Evolutionary conservation across 2,797 vertebrate genomes (phyloP), one percentile per base, ranked within the genome.

Genomic region (Mus spretus): DNA sequence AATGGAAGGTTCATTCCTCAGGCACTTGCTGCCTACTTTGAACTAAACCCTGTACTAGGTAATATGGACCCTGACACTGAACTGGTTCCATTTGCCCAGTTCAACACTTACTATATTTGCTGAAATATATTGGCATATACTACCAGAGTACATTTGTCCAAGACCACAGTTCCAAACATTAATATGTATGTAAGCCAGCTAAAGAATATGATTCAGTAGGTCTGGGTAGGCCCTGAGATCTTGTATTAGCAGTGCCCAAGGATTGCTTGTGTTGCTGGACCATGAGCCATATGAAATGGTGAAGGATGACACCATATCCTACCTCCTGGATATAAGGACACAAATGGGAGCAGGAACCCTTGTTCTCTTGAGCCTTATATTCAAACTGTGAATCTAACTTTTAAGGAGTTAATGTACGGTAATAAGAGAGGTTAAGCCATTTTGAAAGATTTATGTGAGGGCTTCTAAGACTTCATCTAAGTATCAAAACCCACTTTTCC

Each of bases 311-410:
- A n/a, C 4, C 34, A 0, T 15, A 47, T 19, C 63, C 87, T 40
- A 53, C 55, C 81, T n/a, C 79, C 72, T 28, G 24, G 19, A 34
- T 72, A 26, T 31, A 55, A 24, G 57, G 26, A 57, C 10, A 11
- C 11, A 34, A 50, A 31, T 50, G 34, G 44, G 3, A 83, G 34
- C 37, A 55, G n/a, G 63, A 40, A 40, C 37, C 2, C 2, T 34
- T 90, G n/a, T 4, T 44, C 34, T 85, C 34, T 70, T 57, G 59
- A 61, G 50, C 57, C 6, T 13, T 17, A 10, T 83, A 61, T 47
- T 65, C 50, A 78, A 85, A 75, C 26, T 65, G 79, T 80, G 63
- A 80, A 61, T 83, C 63, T 55, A 93, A 75, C 80, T 81, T 40
- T 65, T 85, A 88, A 89, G 31, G 55, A 91, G 44, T 50, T 55